These are phyloP conservation scores for Micronycteris hirsuta DNA, from an alignment of 2,113 vertebrate genomes.

Conservation along the genomic window DNA sequence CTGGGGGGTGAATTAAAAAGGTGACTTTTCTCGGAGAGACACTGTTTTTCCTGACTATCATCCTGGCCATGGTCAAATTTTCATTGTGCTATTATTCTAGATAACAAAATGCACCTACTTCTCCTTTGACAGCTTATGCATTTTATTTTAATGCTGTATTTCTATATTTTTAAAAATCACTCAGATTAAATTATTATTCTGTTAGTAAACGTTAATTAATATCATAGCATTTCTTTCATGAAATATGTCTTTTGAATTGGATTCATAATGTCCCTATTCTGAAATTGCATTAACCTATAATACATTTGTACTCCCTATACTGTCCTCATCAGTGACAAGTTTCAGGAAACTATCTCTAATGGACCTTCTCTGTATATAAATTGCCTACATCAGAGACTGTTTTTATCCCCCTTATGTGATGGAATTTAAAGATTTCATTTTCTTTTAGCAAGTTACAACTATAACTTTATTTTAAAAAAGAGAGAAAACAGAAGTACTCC, in stretches of 20 bases:
- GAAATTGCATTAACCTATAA: neutral
- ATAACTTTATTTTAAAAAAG: neutral
- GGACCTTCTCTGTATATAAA: neutral
- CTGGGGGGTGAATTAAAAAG: neutral
- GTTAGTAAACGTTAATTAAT: neutral
- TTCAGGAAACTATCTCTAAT: neutral
- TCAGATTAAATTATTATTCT: neutral
- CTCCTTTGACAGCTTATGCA: neutral
- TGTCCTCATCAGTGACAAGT: neutral
- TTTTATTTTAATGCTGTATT: neutral
- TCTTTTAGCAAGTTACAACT: slow-evolving; percentile 10
- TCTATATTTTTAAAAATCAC: neutral
- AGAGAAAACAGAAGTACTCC: neutral
- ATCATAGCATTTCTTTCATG: neutral
- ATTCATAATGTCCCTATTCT: neutral
- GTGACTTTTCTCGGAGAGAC: neutral
- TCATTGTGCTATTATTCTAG: neutral
- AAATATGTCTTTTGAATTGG: neutral
- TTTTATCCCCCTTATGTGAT: neutral
- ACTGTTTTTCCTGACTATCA: neutral
- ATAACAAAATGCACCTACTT: neutral
- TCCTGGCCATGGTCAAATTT: neutral
- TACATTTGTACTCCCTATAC: neutral
- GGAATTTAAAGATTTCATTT: slow-evolving; percentile 34
- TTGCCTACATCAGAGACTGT: neutral